phyloP scores from a whole-genome alignment of 2,888 invertebrate species.

The Epistrophe eligans region DNA sequence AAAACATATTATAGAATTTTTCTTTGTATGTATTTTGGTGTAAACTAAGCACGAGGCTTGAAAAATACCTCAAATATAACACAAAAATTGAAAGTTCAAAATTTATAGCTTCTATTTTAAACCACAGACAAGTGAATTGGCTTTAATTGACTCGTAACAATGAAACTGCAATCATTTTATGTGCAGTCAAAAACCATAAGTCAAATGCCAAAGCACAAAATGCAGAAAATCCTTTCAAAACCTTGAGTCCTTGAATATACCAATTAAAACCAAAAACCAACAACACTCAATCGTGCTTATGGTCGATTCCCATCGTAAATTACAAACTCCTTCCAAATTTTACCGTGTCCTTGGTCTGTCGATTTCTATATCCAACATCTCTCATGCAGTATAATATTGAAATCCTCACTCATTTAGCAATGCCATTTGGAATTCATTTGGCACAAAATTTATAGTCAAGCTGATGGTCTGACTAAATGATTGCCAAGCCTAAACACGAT shows the following conservation, averaged over 20 bases:
- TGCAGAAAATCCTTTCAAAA: conserved; percentile 42
- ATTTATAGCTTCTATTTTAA: too few species aligned
- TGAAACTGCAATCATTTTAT: neutral
- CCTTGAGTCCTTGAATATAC: conserved; percentile 16
- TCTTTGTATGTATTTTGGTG: too few species aligned
- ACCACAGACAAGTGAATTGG: neutral
- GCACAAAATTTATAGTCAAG: conserved; percentile 62
- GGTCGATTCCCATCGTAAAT: conserved; percentile 72
- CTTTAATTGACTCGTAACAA: neutral
- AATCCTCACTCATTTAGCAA: conserved; percentile 72
- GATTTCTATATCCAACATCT: neutral
- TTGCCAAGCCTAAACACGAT: conserved; percentile 41
- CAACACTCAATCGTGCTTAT: conserved; percentile 51
- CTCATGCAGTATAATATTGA: conserved; percentile 54
- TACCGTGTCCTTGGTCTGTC: neutral
- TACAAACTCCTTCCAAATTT: conserved; percentile 42
- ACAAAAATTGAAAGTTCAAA: too few species aligned
- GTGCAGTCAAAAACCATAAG: conserved; percentile 19
- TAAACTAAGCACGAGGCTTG: too few species aligned
- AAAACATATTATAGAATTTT: too few species aligned
- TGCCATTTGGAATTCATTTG: conserved; percentile 73
- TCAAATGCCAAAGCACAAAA: conserved; percentile 54
- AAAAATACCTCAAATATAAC: too few species aligned
- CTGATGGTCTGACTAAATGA: conserved; percentile 63
- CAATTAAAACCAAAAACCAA: conserved; percentile 48